Percentiles rank a stretch among this genome's conserved stretches.
phyloP scores from a whole-genome alignment of 2,888 invertebrate genomes.

The Trichogramma evanescens region DNA sequence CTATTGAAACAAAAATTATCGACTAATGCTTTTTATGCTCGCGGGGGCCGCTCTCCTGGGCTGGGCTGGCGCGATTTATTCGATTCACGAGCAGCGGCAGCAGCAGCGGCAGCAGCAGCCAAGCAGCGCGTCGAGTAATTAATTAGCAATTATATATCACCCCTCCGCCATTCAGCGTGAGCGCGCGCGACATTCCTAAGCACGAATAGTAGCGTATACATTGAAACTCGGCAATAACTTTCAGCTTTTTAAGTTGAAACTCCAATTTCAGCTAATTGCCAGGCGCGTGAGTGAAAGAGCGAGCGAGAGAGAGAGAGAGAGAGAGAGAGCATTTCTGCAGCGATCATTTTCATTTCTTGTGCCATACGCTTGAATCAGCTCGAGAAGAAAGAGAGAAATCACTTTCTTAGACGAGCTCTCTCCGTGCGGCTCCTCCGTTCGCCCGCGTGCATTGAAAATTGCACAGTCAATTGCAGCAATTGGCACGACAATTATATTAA shows the following conservation, averaged over 20 bases:
- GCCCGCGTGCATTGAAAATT: constrained; percentile 2
- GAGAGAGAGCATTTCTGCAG: background rate
- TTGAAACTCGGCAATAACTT: constrained; percentile 23
- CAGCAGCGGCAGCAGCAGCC: too few species aligned
- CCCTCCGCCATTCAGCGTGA: constrained; percentile 1
- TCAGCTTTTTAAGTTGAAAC: constrained; percentile 29
- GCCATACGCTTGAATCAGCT: background rate
- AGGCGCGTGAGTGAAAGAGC: background rate
- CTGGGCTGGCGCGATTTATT: too few species aligned
- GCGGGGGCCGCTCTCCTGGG: too few species aligned
- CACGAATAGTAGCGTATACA: too few species aligned
- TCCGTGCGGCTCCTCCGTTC: too few species aligned
- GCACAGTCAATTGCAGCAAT: background rate
- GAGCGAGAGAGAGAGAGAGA: too few species aligned
- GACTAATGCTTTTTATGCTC: too few species aligned
- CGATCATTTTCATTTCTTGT: background rate
- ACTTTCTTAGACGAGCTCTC: background rate
- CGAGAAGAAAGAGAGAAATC: background rate
- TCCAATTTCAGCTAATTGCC: constrained; percentile 28
- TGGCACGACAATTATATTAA: background rate
- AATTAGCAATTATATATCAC: constrained; percentile 19
- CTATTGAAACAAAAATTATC: too few species aligned
- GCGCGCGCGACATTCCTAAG: background rate
- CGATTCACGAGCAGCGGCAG: too few species aligned
- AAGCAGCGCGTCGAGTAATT: constrained; percentile 8